Evolutionary conservation across 1,140 invertebrate species (phyloP).

Genomic region (Drosophila guanche): DNA sequence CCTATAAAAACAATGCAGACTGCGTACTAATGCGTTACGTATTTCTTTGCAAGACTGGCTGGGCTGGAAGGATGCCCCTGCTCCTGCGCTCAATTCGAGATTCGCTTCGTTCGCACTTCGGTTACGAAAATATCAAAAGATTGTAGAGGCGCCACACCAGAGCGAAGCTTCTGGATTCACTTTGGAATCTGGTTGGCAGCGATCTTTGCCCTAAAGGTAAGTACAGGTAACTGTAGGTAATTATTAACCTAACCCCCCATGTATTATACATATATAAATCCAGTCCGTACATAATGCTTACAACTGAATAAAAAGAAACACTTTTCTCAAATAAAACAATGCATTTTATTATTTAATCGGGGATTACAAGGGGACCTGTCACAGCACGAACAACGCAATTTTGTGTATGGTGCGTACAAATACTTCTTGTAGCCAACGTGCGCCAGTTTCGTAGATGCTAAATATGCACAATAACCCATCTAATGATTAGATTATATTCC

Average conservation of each 20-base stretch:
- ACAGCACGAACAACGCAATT: too few relatives aligned
- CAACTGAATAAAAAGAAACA: too few relatives aligned
- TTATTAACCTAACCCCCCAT: not conserved
- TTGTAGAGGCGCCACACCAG: conserved; percentile 8
- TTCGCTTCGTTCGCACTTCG: conserved; percentile 29
- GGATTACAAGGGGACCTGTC: too few relatives aligned
- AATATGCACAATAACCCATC: too few relatives aligned
- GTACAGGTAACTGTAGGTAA: conserved; percentile 34
- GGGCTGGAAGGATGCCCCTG: conserved; percentile 52
- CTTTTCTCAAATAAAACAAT: too few relatives aligned
- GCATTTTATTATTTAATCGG: too few relatives aligned
- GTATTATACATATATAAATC: too few relatives aligned
- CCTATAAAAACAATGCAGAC: conserved; percentile 22
- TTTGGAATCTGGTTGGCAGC: conserved; percentile 21
- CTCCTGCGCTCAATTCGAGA: conserved; percentile 28
- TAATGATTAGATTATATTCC: too few relatives aligned
- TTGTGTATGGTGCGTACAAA: too few relatives aligned
- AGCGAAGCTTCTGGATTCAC: conserved; percentile 5
- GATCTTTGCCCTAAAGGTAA: conserved; percentile 14
- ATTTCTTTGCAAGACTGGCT: conserved; percentile 80
- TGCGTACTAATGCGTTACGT: conserved; percentile 72
- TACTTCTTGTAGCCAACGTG: too few relatives aligned
- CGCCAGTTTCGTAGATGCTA: too few relatives aligned
- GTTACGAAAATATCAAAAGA: conserved; percentile 16
- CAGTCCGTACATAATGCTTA: too few relatives aligned